Evolutionary conservation across 2,888 invertebrate genomes (phyloP).

Genomic region (Lissocephala sabroskyi): DNA sequence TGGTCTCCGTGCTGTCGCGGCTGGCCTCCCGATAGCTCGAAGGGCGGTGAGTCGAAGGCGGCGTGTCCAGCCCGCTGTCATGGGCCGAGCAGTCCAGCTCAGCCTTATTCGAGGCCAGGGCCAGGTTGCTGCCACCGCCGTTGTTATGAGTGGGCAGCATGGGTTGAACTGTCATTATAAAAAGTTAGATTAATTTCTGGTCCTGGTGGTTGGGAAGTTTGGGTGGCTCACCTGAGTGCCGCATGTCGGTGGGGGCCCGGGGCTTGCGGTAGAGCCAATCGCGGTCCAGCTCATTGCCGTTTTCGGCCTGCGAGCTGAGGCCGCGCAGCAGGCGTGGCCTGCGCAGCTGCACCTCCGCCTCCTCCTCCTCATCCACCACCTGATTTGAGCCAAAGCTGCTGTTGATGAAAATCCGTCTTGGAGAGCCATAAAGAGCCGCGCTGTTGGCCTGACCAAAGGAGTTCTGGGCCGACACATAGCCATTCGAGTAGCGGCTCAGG

Average conservation of each 20-base stretch:
- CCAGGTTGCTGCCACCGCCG: slow-evolving; percentile 28
- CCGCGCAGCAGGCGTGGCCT: slow-evolving; percentile 64
- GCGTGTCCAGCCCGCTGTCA: slow-evolving; percentile 72
- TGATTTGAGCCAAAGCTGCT: slow-evolving; percentile 70
- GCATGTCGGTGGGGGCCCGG: slow-evolving; percentile 70
- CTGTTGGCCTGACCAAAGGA: slow-evolving; percentile 61
- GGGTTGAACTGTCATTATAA: slow-evolving; percentile 72
- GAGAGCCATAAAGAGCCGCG: slow-evolving; percentile 66
- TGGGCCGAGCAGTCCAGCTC: slow-evolving; percentile 76
- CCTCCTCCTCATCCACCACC: slow-evolving; percentile 71
- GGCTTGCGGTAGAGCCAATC: slow-evolving; percentile 72
- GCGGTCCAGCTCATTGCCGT: slow-evolving; percentile 69
- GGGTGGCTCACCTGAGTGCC: slow-evolving; percentile 67
- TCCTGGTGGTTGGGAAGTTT: neutral
- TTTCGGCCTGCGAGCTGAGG: slow-evolving; percentile 60
- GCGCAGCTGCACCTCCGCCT: slow-evolving; percentile 69
- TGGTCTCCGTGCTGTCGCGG: slow-evolving; percentile 70
- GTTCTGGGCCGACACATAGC: slow-evolving; percentile 67
- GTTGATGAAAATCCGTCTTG: slow-evolving; percentile 69
- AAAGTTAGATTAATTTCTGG: neutral
- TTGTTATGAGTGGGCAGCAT: slow-evolving; percentile 57
- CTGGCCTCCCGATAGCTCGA: slow-evolving; percentile 71
- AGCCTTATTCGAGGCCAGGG: slow-evolving; percentile 60
- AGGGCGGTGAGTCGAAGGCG: slow-evolving; percentile 73
- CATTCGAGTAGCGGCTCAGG: slow-evolving; percentile 68